Evolutionary conservation across 2,888 invertebrate species (phyloP).

Genomic region (Diplazon laetatorius): DNA sequence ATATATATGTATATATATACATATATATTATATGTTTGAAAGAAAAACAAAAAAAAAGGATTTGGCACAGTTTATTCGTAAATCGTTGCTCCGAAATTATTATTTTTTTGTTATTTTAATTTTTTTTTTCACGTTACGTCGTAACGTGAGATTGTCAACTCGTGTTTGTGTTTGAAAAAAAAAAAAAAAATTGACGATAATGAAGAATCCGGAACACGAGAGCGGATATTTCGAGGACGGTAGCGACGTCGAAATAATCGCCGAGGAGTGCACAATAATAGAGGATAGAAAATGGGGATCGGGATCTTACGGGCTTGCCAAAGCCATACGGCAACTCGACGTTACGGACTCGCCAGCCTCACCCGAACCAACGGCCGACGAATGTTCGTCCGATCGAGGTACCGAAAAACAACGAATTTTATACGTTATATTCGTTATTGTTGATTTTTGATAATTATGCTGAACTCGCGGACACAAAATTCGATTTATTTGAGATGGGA

Average conservation of each 20-base stretch:
- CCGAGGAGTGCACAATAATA: conserved; percentile 67
- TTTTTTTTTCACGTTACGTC: conserved; percentile 1
- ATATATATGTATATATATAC: neutral
- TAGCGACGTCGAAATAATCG: conserved; percentile 80
- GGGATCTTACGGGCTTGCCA: conserved; percentile 70
- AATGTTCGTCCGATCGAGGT: conserved; percentile 67
- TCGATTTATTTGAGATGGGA: too few species aligned
- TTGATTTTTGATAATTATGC: too few species aligned
- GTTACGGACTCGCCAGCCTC: conserved; percentile 75
- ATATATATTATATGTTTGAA: neutral
- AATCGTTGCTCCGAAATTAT: too few species aligned
- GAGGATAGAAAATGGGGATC: conserved; percentile 68
- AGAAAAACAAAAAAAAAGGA: neutral
- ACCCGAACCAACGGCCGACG: conserved; percentile 68
- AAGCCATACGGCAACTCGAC: conserved; percentile 74
- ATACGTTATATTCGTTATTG: too few species aligned
- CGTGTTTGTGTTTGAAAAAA: too few species aligned
- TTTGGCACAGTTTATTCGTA: neutral
- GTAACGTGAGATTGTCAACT: neutral
- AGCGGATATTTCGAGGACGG: conserved; percentile 93
- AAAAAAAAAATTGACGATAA: too few species aligned
- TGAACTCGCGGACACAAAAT: too few species aligned
- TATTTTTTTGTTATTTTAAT: conserved; percentile 5
- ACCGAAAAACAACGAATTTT: too few species aligned
- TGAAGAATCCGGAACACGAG: conserved; percentile 89